These are phyloP conservation scores for Squalus acanthias DNA, from an alignment of 2,797 vertebrate genomes.

Conservation along the genomic window DNA sequence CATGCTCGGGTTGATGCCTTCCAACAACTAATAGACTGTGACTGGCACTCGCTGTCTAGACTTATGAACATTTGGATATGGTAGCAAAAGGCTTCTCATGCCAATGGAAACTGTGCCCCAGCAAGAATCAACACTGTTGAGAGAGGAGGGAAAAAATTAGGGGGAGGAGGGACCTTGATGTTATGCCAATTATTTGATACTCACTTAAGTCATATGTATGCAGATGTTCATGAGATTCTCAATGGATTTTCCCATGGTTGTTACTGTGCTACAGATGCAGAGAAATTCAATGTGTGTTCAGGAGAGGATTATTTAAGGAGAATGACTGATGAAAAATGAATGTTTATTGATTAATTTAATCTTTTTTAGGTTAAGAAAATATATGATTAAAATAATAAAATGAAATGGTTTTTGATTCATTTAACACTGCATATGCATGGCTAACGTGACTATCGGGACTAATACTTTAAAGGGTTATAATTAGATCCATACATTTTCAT, in stretches of 20 bases:
- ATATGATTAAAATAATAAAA: background rate
- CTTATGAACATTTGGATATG: background rate
- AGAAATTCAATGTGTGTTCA: background rate
- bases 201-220: background rate
- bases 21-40: background rate
- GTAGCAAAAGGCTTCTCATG: background rate
- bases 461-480: background rate
- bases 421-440: background rate
- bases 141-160: background rate
- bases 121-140: background rate
- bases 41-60: background rate
- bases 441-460: background rate
- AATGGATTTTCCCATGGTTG: too few species aligned
- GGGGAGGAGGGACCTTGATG: background rate
- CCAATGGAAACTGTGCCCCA: background rate
- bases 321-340: background rate
- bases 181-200: background rate
- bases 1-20: background rate
- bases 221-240: background rate
- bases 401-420: background rate
- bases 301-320: background rate
- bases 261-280: too few species aligned
- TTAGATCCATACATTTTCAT: background rate
- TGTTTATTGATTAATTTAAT: background rate
- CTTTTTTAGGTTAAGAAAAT: background rate